Base-by-base conservation (phyloP, 2,113 vertebrate species). In the Myodes glareolus region DNA sequence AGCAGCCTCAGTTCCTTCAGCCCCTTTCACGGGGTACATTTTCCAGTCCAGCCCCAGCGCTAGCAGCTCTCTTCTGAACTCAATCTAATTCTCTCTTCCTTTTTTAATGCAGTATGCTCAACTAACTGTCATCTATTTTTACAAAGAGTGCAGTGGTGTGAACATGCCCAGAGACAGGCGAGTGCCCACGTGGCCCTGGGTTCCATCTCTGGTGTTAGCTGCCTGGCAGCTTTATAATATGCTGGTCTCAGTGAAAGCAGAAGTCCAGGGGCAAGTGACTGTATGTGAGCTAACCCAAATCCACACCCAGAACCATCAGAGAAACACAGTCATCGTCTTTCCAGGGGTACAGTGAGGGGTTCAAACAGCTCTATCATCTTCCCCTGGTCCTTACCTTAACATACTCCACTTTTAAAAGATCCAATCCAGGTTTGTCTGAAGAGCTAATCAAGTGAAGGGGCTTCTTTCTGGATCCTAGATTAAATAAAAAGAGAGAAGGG, bases 341-440 rank as follows among this genome's bases (percentile, higher is more conserved):
- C 76, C 39, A 70, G 13, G 50, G 4, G 8, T 1, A 52, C 2
- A 25, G 10, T 73, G 19, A 67, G 52, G 52, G 70, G 9, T 76
- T 16, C 91, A 65, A 27, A 84, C 70, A 68, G 47, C 67, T 3
- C 84, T 0, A 39, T 33, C 70, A 95, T 72, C 21, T 76, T 31
- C n/a, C 67, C 68, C 23, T 85, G 11, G 19, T 2, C 42, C 91
- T 98, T 98, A 99, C 99, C 99, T 99, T 99, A 98, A 98, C 97
- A 96, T 99, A 99, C 89, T 99, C 99, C 96, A 99, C 99, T 98
- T 99, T 99, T 97, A 99, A 98, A 88, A 99, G 99, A 97, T 99
- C 98, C 85, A 99, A 98, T 88, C 98, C 98, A 95, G 99, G 98
- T 95, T 99, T 98, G 97, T 99, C 99, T 17, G 99, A 99, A 84